Percentiles rank a stretch among this genome's conserved stretches.
phyloP scores from a whole-genome alignment of 2,113 vertebrate genomes.

The Caretta caretta region DNA sequence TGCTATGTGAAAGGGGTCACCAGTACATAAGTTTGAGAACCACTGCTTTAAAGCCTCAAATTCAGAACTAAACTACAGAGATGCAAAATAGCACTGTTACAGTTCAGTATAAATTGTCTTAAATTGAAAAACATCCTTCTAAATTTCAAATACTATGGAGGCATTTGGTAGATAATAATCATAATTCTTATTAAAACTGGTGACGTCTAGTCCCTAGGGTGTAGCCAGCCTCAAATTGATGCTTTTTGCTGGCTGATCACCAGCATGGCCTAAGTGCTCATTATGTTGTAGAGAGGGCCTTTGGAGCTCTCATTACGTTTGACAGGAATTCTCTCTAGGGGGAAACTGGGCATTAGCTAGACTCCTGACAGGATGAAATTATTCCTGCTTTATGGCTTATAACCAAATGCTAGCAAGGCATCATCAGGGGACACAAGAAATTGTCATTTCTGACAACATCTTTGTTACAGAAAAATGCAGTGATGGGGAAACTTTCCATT shows the following conservation, averaged over 20 bases:
- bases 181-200: slow-evolving; percentile 90
- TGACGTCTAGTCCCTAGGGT: slow-evolving; percentile 85
- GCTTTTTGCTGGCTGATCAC: slow-evolving; percentile 88
- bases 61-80: slow-evolving; percentile 22
- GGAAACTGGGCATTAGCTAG: slow-evolving; percentile 87
- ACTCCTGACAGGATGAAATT: slow-evolving; percentile 90
- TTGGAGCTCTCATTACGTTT: slow-evolving; percentile 89
- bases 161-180: slow-evolving; percentile 85
- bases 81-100: slow-evolving; percentile 34
- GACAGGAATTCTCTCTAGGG: slow-evolving; percentile 90
- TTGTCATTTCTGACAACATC: slow-evolving; percentile 89
- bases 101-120: slow-evolving; percentile 68
- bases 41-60: not conserved
- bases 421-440: slow-evolving; percentile 84
- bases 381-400: slow-evolving; percentile 89
- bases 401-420: slow-evolving; percentile 87
- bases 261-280: slow-evolving; percentile 88
- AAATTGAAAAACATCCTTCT: slow-evolving; percentile 71
- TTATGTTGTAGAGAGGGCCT: slow-evolving; percentile 89
- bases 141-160: slow-evolving; percentile 77
- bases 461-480: slow-evolving; percentile 83
- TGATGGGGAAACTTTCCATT: slow-evolving; percentile 71
- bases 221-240: slow-evolving; percentile 86
- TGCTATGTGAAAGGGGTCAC: too few species aligned
- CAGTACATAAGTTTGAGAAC: too few species aligned